phyloP scores from a whole-genome alignment of 2,113 vertebrate species.

The Engraulis encrasicolus region DNA sequence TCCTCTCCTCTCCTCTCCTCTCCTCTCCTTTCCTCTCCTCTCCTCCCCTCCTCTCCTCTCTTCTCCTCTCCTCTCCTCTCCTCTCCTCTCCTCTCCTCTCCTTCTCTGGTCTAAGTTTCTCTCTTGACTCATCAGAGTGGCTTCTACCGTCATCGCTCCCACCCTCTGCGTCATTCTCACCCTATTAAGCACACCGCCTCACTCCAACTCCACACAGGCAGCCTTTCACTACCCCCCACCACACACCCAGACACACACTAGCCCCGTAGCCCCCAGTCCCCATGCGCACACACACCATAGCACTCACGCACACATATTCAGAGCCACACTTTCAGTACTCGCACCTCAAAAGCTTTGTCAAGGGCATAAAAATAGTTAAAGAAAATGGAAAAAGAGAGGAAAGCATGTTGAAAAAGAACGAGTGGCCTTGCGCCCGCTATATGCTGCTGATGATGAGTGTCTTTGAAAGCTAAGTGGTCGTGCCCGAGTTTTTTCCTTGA shows the following conservation, averaged over 20 bases:
- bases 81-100: neutral
- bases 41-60: neutral
- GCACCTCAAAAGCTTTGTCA: slow-evolving; percentile 8
- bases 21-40: neutral
- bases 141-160: neutral
- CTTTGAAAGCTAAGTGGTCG: neutral
- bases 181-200: too few relatives aligned
- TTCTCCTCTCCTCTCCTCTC: neutral
- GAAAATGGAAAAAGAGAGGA: neutral
- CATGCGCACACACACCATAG: neutral
- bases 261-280: too few relatives aligned
- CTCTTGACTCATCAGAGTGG: too few relatives aligned
- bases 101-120: too few relatives aligned
- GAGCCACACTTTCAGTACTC: too few relatives aligned
- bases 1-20: neutral
- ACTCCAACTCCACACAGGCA: too few relatives aligned
- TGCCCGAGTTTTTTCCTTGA: neutral
- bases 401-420: too few relatives aligned
- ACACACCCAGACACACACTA: too few relatives aligned
- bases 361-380: neutral
- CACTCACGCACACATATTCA: neutral
- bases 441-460: neutral
- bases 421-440: neutral
- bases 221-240: too few relatives aligned
- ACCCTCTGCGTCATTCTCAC: neutral